These are phyloP conservation scores for Trichopoda pennipes DNA, from an alignment of 2,888 invertebrate species.

Conservation along the genomic window DNA sequence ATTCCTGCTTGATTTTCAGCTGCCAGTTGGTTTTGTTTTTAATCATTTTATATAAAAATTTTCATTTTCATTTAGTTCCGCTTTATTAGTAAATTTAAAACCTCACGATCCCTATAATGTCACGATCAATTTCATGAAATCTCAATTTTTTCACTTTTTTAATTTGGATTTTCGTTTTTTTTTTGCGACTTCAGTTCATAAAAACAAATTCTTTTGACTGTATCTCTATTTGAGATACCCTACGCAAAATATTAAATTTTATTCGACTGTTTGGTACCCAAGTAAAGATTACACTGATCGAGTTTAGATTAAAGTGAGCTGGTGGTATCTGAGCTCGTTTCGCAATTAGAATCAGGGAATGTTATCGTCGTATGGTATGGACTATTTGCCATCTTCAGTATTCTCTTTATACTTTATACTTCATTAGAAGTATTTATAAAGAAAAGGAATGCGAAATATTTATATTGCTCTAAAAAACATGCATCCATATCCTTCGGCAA, in stretches of 20 bases:
- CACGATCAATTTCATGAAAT: constrained; percentile 71
- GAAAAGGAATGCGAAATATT: no score
- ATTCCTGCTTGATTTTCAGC: constrained; percentile 1
- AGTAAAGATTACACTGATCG: no score
- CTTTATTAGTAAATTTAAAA: constrained; percentile 70
- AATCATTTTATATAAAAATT: constrained; percentile 50
- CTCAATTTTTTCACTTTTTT: constrained; percentile 60
- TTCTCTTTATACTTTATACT: no score
- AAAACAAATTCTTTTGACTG: constrained; percentile 60
- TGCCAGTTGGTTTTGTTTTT: constrained; percentile 26
- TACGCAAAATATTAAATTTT: background rate
- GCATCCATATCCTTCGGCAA: no score
- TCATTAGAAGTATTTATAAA: no score
- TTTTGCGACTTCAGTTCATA: constrained; percentile 46
- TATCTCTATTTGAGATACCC: constrained; percentile 41
- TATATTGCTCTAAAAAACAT: no score
- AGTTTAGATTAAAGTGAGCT: no score
- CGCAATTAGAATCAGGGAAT: no score
- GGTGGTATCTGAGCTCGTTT: no score
- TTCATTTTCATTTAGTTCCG: constrained; percentile 69
- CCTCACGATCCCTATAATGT: constrained; percentile 70
- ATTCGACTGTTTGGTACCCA: background rate
- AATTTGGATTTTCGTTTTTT: constrained; percentile 12
- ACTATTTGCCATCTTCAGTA: no score
- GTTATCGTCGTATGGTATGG: no score